phyloP scores from a whole-genome alignment of 2,888 invertebrate genomes.

The Tachina grossa region DNA sequence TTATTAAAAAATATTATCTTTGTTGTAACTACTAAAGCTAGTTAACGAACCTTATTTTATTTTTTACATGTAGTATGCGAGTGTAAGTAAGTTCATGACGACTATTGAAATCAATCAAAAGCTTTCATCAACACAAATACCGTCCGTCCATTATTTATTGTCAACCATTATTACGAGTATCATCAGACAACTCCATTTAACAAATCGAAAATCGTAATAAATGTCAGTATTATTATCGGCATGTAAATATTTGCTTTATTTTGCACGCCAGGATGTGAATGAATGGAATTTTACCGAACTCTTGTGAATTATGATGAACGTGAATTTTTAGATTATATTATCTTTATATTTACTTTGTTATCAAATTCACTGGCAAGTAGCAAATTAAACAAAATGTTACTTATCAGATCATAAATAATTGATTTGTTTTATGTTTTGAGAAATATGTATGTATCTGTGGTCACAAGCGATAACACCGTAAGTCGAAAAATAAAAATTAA shows the following conservation, averaged over 20 bases:
- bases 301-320: background rate
- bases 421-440: too few species aligned
- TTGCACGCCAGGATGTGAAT: conserved; percentile 8
- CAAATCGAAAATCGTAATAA: conserved; percentile 13
- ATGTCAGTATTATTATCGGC: background rate
- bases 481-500: too few species aligned
- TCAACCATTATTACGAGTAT: background rate
- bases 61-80: background rate
- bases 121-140: conserved; percentile 29
- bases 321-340: background rate
- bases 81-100: conserved; percentile 21
- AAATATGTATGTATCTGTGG: too few species aligned
- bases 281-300: background rate
- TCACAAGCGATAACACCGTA: too few species aligned
- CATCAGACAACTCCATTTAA: background rate
- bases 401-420: too few species aligned
- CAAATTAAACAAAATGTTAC: too few species aligned
- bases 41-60: conserved; percentile 23
- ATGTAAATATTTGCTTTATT: conserved; percentile 33
- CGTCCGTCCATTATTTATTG: conserved; percentile 32
- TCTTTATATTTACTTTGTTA: too few species aligned
- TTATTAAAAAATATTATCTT: conserved; percentile 10
- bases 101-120: conserved; percentile 55
- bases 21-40: conserved; percentile 23
- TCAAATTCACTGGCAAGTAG: too few species aligned